phyloP scores from a whole-genome alignment of 2,888 invertebrate species.

The Kryphioiulus occultus region DNA sequence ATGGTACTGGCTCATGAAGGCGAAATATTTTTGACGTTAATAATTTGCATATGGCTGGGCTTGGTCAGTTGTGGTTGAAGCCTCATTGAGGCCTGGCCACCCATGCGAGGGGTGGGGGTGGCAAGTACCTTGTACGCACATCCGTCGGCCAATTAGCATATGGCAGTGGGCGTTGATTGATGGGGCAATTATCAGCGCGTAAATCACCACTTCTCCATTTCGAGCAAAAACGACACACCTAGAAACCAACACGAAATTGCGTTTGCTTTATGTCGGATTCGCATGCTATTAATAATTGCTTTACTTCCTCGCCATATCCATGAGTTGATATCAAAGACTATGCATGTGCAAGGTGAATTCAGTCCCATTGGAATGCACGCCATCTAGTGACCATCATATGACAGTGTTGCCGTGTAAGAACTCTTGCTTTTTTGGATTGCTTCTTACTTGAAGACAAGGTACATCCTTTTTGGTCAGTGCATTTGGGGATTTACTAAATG shows the following conservation, averaged over 20 bases:
- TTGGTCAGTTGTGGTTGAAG: neutral
- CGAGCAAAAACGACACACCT: neutral
- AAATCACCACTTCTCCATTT: conserved; percentile 4
- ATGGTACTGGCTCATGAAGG: neutral
- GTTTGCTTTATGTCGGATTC: neutral
- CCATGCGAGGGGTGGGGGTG: neutral
- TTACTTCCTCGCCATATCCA: neutral
- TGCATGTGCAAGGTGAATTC: too few relatives aligned
- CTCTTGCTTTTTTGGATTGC: too few relatives aligned
- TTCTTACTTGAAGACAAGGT: neutral
- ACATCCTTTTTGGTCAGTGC: neutral
- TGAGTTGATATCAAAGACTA: too few relatives aligned
- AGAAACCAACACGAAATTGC: conserved; percentile 2
- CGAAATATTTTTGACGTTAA: neutral
- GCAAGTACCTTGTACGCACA: neutral
- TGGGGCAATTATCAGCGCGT: conserved; percentile 11
- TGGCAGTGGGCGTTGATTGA: conserved; percentile 7
- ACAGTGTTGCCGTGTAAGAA: too few relatives aligned
- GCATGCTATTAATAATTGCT: conserved; percentile 7
- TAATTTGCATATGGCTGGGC: neutral
- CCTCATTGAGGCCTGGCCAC: neutral
- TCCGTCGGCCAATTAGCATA: conserved; percentile 30
- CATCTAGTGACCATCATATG: too few relatives aligned
- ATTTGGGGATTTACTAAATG: neutral
- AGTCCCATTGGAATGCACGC: too few relatives aligned